phyloP scores from a whole-genome alignment of 2,113 vertebrate species.

The Okapia johnstoni region DNA sequence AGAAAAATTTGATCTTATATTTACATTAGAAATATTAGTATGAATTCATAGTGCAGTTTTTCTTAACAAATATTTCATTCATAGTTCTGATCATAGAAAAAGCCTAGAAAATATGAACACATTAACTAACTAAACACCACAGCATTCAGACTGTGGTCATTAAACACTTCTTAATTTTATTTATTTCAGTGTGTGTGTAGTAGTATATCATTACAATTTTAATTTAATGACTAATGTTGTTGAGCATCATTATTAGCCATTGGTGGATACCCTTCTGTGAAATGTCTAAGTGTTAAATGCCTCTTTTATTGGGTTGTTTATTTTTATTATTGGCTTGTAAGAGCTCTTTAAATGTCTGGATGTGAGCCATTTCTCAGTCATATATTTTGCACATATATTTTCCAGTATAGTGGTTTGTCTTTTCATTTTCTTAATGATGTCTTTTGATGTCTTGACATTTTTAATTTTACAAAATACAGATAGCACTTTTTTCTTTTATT shows the following conservation, averaged over 20 bases:
- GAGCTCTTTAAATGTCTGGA: not conserved
- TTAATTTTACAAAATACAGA: not conserved
- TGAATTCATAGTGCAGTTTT: not conserved
- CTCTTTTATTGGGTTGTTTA: not conserved
- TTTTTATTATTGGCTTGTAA: not conserved
- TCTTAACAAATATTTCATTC: not conserved
- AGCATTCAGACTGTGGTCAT: not conserved
- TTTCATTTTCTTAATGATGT: not conserved
- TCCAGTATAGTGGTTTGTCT: not conserved
- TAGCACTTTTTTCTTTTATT: not conserved
- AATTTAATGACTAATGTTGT: not conserved
- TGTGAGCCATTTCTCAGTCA: not conserved
- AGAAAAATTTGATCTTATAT: not conserved
- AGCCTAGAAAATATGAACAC: not conserved
- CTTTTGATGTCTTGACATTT: not conserved
- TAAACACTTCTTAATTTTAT: not conserved
- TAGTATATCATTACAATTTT: not conserved
- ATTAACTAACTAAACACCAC: not conserved
- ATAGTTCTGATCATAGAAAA: not conserved
- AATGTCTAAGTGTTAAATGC: not conserved
- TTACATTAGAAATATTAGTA: not conserved
- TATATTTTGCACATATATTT: not conserved
- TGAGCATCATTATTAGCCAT: not conserved
- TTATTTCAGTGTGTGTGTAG: not conserved
- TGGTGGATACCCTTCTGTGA: not conserved